Base-by-base conservation (phyloP, 2,888 invertebrate species). In the Ceraclea dissimilis region DNA sequence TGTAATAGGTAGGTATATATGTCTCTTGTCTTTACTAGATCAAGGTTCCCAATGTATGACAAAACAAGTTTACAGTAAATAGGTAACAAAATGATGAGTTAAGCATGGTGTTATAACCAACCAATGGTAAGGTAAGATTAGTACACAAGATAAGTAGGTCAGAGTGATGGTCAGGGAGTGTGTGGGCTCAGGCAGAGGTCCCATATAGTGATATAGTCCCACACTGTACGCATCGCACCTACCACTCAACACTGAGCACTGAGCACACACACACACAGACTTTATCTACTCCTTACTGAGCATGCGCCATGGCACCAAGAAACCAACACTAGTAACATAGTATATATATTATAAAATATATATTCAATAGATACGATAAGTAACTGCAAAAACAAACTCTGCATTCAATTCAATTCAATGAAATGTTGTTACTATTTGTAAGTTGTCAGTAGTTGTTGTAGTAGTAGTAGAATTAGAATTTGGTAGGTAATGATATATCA, bases 291-390 rank as follows among this genome's bases (percentile, higher is more conserved):
- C 74, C 76, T 76, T 76, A 73, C 74, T 75, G 75, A 79, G 82
- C 83, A 84, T 84, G 83, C 84, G 78, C 78, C 77, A 76, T 76
- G 77, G 78, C 83, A 82, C 84, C 84, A 84, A 84, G 84, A 84
- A 83, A 84, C 82, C 82, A 82, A 82, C 81, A 81, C 82, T 82
- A 80, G 80, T 79, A 78, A 78, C 5, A 39, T 26, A 26, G 4
- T 39, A 39, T 39, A 39, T 39, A 39, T n/a, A n/a, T n/a, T 39
- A 39, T 39, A n/a, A 5, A 13, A 8, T 8, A 16, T 16, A 39
- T 39, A 13, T 39, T n/a, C 2, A 8, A n/a, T n/a, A 39, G 16
- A 8, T 16, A 39, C 13, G 13, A 39, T 76, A 77, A 76, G 76
- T 76, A 76, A 76, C 73, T 74, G 75, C 73, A 76, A 76, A 78